Evolutionary conservation across 2,797 vertebrate genomes (phyloP).

Genomic region (Sciurus carolinensis): DNA sequence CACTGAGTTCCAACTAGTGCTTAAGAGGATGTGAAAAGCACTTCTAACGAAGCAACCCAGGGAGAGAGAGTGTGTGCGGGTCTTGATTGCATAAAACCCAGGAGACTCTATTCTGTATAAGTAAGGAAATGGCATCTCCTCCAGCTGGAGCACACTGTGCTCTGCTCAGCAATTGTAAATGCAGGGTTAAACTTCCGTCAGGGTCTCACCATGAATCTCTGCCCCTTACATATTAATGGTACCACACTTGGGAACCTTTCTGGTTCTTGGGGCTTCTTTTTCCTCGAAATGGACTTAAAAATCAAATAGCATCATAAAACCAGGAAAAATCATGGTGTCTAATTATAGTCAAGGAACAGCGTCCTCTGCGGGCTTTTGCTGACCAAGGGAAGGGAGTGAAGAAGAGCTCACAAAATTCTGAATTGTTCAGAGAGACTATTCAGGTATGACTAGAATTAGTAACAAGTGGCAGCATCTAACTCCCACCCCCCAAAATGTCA

Average conservation of each 20-base stretch:
- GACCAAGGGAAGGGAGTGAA: not conserved
- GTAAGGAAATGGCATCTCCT: not conserved
- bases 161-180: not conserved
- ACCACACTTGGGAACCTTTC: not conserved
- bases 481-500: not conserved
- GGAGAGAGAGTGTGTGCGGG: not conserved
- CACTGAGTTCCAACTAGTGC: not conserved
- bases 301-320: not conserved
- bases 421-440: not conserved
- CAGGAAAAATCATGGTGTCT: not conserved
- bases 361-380: not conserved
- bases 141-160: not conserved
- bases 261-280: not conserved
- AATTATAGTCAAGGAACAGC: not conserved
- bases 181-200: not conserved
- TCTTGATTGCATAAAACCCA: not conserved
- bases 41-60: slow-evolving; percentile 12
- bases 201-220: not conserved
- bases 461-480: not conserved
- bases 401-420: not conserved
- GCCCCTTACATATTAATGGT: too few species aligned
- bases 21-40: not conserved
- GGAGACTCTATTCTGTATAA: slow-evolving; percentile 1
- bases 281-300: not conserved
- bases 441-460: not conserved